These are phyloP conservation scores for Oncorhynchus masou DNA, from an alignment of 2,113 vertebrate species.

Conservation along the genomic window DNA sequence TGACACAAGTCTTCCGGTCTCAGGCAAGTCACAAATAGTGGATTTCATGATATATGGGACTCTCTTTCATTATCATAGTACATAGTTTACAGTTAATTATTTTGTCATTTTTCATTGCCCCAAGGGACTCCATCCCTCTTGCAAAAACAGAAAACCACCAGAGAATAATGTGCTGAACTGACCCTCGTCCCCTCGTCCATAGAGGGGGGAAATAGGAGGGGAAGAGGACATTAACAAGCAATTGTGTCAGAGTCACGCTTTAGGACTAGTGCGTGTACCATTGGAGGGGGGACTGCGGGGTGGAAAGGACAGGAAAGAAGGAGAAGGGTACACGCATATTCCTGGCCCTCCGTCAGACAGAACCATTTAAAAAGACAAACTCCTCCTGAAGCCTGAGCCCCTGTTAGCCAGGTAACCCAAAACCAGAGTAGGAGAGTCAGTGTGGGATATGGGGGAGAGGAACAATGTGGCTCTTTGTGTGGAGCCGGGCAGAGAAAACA, in stretches of 20 bases:
- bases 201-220: not conserved
- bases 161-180: conserved; percentile 36
- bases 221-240: conserved; percentile 30
- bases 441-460: conserved; percentile 69
- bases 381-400: conserved; percentile 66
- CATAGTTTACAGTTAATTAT: conserved; percentile 5
- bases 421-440: conserved; percentile 69
- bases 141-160: conserved; percentile 25
- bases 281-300: conserved; percentile 1
- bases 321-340: conserved; percentile 43
- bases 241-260: conserved; percentile 47
- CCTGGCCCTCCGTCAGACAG: conserved; percentile 62
- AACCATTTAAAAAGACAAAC: conserved; percentile 29
- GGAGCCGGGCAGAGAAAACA: conserved; percentile 69
- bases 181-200: conserved; percentile 35
- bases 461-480: conserved; percentile 77
- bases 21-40: not conserved
- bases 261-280: conserved; percentile 34
- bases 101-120: conserved; percentile 11
- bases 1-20: no score
- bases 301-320: conserved; percentile 37
- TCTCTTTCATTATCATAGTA: conserved; percentile 11
- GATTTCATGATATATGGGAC: conserved; percentile 8
- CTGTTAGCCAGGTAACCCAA: conserved; percentile 70
- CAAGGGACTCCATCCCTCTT: conserved; percentile 18